These are phyloP conservation scores for Albula goreensis DNA, from an alignment of 2,113 vertebrate species.

Conservation along the genomic window DNA sequence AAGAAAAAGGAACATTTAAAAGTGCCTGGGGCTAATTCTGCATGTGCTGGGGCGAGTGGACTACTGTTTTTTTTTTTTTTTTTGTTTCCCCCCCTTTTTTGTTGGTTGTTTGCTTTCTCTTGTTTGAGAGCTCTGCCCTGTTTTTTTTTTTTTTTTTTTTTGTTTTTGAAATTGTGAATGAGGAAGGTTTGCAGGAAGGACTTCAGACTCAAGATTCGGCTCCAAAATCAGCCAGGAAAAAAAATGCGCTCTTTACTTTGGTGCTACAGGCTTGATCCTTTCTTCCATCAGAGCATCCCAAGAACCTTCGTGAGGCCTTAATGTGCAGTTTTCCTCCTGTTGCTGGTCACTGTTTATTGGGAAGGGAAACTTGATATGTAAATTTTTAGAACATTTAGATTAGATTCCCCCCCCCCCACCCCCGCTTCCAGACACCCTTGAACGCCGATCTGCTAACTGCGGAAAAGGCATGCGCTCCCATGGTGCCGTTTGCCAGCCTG, in stretches of 20 bases:
- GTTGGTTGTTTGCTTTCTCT: constrained; percentile 36
- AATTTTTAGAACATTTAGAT: constrained; percentile 58
- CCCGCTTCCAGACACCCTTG: constrained; percentile 40
- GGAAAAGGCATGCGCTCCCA: constrained; percentile 88
- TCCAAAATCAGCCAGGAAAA: constrained; percentile 45
- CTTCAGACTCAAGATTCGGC: constrained; percentile 48
- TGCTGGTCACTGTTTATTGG: constrained; percentile 72
- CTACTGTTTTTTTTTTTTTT: constrained; percentile 64
- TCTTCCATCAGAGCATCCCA: constrained; percentile 51
- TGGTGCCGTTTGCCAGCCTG: constrained; percentile 77
- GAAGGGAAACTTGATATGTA: constrained; percentile 63
- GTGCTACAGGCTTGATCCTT: constrained; percentile 44
- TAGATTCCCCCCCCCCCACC: constrained; percentile 32
- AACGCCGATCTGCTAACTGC: constrained; percentile 60
- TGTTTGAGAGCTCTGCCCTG: constrained; percentile 45
- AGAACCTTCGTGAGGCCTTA: constrained; percentile 77
- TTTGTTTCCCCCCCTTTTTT: constrained; percentile 8
- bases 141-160: constrained; percentile 60
- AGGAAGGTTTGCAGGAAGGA: constrained; percentile 69
- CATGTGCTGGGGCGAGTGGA: constrained; percentile 78
- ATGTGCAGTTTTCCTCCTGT: constrained; percentile 54
- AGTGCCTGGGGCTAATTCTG: constrained; percentile 65
- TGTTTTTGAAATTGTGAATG: constrained; percentile 62
- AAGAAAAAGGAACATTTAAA: constrained; percentile 56
- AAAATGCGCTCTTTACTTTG: constrained; percentile 35